Base-by-base conservation (phyloP, 1,140 invertebrate genomes). In the Lordiphosa stackelbergi region DNA sequence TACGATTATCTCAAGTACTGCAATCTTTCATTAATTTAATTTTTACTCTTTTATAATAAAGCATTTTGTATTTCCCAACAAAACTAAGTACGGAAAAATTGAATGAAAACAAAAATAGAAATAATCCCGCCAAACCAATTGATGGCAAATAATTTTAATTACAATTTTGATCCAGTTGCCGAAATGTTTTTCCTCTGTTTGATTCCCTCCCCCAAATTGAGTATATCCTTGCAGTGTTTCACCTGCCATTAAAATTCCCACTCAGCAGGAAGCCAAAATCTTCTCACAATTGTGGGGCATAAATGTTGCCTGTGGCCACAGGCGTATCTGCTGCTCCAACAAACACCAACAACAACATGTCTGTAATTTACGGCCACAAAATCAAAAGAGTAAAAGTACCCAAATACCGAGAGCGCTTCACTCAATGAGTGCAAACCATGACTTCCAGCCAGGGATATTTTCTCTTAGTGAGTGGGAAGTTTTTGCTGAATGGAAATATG, bases 231-330 rank as follows among this genome's bases (percentile, higher is more conserved):
- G 51, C 19, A 36, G n/a, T 22, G 16, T 37, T n/a, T 9, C 24
- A 51, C n/a, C 19, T 38, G 11, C 41, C 46, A 10, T 9, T 28
- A 40, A 51, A 38, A 47, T 59, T 74, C 52, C 36, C 58, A 55
- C 70, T 81, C 71, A 60, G 43, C 35, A 55, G 54, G 70, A 58
- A 48, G 47, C 54, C 53, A 36, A 56, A 61, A 66, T 56, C 65
- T 62, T 70, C 55, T 42, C 36, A 45, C 48, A 58, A 78, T 74
- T 79, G 66, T 66, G 62, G 71, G 62, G 66, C 70, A 31, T 43
- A 66, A 81, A 66, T 53, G 49, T 52, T 46, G 56, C 60, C 55
- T 42, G 34, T 19, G 41, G 41, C 22, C 7, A 31, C 36, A 34
- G 2, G 38, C 22, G 5, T 24, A 5, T 0, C 22, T 24, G 22